A percentile compares a stretch with the other conserved stretches of the same genome.
These are phyloP conservation scores for Rhynchomys soricoides DNA, from an alignment of 2,113 vertebrate species.

Conservation along the genomic window DNA sequence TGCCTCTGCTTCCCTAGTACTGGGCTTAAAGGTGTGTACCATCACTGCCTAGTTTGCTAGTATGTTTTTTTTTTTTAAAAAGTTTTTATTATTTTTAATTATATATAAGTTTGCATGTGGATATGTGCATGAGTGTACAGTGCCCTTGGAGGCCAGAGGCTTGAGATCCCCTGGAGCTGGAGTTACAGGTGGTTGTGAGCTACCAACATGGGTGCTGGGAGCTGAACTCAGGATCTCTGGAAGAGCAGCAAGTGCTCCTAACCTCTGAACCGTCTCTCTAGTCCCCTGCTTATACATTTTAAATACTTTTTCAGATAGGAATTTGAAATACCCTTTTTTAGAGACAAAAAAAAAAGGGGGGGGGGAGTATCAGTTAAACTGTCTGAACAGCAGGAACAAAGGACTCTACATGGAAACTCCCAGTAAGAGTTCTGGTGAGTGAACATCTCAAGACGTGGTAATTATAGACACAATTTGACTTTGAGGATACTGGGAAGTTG, in stretches of 20 bases:
- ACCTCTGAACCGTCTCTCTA: not conserved
- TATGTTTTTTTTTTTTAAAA: not conserved
- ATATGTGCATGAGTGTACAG: not conserved
- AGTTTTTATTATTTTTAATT: not conserved
- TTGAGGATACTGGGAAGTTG: not conserved
- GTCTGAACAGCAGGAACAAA: not conserved
- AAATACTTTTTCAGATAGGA: not conserved
- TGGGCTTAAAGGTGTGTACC: not conserved
- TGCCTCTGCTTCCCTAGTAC: not conserved
- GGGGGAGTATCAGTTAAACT: not conserved
- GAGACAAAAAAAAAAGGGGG: not conserved
- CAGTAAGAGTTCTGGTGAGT: not conserved
- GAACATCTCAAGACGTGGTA: not conserved
- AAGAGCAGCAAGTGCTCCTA: not conserved
- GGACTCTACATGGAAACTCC: not conserved
- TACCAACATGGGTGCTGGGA: not conserved
- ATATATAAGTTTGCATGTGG: not conserved
- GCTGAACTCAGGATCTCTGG: not conserved
- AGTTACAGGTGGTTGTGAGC: not conserved
- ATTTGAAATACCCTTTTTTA: constrained; percentile 12
- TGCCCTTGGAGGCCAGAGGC: not conserved
- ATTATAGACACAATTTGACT: not conserved
- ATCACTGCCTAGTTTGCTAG: not conserved
- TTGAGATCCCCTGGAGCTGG: not conserved
- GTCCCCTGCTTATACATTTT: not conserved